Evolutionary conservation across 2,113 vertebrate species (phyloP).

Genomic region (Myotis davidii): DNA sequence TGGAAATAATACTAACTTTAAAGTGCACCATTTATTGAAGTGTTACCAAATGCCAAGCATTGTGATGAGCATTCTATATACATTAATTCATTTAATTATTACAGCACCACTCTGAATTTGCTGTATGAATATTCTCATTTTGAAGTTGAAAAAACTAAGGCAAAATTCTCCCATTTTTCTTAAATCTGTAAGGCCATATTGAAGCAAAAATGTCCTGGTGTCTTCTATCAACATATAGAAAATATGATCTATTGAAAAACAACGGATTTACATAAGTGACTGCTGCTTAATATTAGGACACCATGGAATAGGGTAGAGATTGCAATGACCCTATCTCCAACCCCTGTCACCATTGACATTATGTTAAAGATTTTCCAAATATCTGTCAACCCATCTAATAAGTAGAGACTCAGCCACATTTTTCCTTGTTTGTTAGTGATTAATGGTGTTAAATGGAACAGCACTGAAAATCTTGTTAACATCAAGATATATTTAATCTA

Average conservation of each 20-base stretch:
- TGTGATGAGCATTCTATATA: not conserved
- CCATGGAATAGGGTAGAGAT: not conserved
- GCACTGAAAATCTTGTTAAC: slow-evolving; percentile 74
- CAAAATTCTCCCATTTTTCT: not conserved
- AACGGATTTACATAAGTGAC: not conserved
- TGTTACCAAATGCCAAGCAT: not conserved
- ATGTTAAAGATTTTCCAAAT: not conserved
- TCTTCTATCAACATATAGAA: not conserved
- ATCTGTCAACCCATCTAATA: slow-evolving; percentile 19
- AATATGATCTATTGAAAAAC: not conserved
- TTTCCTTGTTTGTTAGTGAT: slow-evolving; percentile 73
- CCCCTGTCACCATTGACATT: not conserved
- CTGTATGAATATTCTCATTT: not conserved
- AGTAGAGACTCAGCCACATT: not conserved
- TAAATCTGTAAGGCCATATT: not conserved
- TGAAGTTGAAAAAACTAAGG: not conserved
- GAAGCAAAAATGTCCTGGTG: not conserved
- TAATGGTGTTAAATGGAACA: slow-evolving; percentile 73
- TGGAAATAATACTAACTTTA: not conserved
- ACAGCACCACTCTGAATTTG: not conserved
- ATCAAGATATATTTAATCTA: slow-evolving; percentile 77
- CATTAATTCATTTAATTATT: not conserved
- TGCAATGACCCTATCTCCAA: not conserved
- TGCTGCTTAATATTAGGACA: not conserved
- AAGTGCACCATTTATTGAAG: not conserved